These are phyloP conservation scores for Lytechinus variegatus DNA, from an alignment of 35 echinoderm and acorn worm genomes.

Conservation along the genomic window DNA sequence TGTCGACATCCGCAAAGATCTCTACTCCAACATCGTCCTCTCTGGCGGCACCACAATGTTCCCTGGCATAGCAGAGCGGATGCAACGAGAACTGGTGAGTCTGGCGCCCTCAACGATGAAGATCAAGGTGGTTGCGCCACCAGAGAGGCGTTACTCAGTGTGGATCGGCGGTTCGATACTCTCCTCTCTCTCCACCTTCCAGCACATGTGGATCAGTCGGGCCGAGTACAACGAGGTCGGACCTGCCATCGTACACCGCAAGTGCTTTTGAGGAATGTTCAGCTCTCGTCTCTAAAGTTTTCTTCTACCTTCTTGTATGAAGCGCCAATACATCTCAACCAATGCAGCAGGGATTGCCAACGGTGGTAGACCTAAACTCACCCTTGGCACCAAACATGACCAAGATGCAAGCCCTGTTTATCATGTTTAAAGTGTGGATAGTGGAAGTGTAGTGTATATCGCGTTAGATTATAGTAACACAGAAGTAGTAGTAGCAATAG, in stretches of 20 bases:
- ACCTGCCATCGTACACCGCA: constrained; percentile 76
- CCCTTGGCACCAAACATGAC: no score
- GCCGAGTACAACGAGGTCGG: constrained; percentile 78
- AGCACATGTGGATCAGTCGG: constrained; percentile 91
- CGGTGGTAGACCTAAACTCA: no score
- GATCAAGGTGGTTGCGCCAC: constrained; percentile 79
- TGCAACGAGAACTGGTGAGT: constrained; percentile 70
- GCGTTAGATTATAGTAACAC: no score
- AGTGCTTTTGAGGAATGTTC: constrained; percentile 61
- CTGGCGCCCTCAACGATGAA: constrained; percentile 83
- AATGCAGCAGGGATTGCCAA: no score
- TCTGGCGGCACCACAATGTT: constrained; percentile 88
- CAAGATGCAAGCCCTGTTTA: no score
- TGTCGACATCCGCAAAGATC: constrained; percentile 85
- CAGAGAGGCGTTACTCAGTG: constrained; percentile 81
- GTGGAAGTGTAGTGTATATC: no score
- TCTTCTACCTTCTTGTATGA: no score
- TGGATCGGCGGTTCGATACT: constrained; percentile 89
- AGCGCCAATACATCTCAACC: no score
- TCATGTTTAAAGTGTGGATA: no score
- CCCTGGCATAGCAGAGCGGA: constrained; percentile 68
- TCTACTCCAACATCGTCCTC: constrained; percentile 89
- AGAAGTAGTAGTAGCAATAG: neutral
- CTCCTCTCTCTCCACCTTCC: constrained; percentile 79
- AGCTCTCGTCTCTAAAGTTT: neutral